These are phyloP conservation scores for Cataglyphis albicans DNA, from an alignment of 2,888 invertebrate genomes.

Conservation along the genomic window DNA sequence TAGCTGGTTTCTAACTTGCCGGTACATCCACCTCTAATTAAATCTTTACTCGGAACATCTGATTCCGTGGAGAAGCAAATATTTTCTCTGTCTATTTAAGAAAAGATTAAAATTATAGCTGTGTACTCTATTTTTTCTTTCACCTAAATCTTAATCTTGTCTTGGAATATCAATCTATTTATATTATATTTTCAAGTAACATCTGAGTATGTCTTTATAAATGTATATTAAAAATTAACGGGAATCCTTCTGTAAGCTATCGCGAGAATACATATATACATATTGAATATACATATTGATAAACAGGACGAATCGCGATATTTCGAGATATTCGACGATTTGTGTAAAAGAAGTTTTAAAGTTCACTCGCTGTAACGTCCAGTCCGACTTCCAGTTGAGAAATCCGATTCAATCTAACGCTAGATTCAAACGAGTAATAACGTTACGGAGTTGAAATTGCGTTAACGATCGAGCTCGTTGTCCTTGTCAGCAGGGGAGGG, in stretches of 20 bases:
- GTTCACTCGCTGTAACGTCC: slow-evolving; percentile 44
- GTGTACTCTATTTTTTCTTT: background rate
- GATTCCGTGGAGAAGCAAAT: slow-evolving; percentile 46
- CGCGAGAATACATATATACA: background rate
- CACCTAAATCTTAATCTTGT: background rate
- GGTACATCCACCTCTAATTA: slow-evolving; percentile 57
- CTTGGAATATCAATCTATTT: background rate
- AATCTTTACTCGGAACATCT: slow-evolving; percentile 58
- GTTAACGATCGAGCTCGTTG: slow-evolving; percentile 74
- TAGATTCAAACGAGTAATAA: slow-evolving; percentile 72
- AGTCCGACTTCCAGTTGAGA: slow-evolving; percentile 51
- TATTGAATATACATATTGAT: background rate
- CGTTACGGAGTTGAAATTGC: slow-evolving; percentile 72
- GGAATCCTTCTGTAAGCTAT: background rate
- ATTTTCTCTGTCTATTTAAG: slow-evolving; percentile 11
- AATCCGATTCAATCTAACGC: slow-evolving; percentile 73
- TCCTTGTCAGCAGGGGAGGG: slow-evolving; percentile 55
- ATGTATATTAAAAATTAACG: background rate
- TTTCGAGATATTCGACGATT: slow-evolving; percentile 22
- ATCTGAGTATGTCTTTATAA: background rate
- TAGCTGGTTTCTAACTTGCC: slow-evolving; percentile 55
- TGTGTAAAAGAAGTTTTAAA: slow-evolving; percentile 59
- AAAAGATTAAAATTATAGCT: slow-evolving; percentile 6
- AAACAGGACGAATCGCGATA: slow-evolving; percentile 18
- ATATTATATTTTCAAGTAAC: slow-evolving; percentile 2